These are phyloP conservation scores for Actinernus sp. DNA, from an alignment of 92 coral and sea anemone genomes.

Conservation along the genomic window DNA sequence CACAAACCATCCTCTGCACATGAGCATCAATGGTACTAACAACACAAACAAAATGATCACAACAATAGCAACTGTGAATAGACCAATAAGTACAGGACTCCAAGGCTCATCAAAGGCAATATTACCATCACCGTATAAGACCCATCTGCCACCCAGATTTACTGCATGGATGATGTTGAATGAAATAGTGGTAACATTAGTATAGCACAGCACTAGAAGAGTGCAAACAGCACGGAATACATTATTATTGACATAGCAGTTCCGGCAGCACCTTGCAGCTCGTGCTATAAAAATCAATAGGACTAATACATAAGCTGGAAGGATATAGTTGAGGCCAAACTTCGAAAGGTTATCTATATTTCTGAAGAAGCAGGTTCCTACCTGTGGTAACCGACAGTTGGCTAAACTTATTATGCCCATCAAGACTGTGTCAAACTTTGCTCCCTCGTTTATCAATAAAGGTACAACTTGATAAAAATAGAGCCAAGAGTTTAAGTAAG, in stretches of 20 bases:
- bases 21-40: conserved; percentile 69
- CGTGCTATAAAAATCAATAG: conserved; percentile 50
- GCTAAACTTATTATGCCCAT: conserved; percentile 58
- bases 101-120: conserved; percentile 54
- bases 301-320: conserved; percentile 78
- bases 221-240: conserved; percentile 76
- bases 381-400: conserved; percentile 46
- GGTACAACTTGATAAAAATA: conserved; percentile 83
- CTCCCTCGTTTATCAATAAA: conserved; percentile 58
- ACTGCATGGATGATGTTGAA: conserved; percentile 56
- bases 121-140: conserved; percentile 75
- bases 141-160: conserved; percentile 45
- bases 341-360: conserved; percentile 78
- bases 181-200: conserved; percentile 68
- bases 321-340: conserved; percentile 63
- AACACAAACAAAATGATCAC: conserved; percentile 64
- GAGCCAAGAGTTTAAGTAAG: conserved; percentile 88
- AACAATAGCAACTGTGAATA: conserved; percentile 56
- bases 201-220: conserved; percentile 75
- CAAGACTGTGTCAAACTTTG: conserved; percentile 61
- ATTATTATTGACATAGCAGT: conserved; percentile 77
- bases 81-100: conserved; percentile 58
- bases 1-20: conserved; percentile 72
- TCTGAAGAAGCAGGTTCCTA: conserved; percentile 60
- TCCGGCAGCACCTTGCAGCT: conserved; percentile 55